Percentiles rank a stretch among this genome's conserved stretches.
These are phyloP conservation scores for Coranthus polyacanthus DNA, from an alignment of 2,797 vertebrate species.

Conservation along the genomic window DNA sequence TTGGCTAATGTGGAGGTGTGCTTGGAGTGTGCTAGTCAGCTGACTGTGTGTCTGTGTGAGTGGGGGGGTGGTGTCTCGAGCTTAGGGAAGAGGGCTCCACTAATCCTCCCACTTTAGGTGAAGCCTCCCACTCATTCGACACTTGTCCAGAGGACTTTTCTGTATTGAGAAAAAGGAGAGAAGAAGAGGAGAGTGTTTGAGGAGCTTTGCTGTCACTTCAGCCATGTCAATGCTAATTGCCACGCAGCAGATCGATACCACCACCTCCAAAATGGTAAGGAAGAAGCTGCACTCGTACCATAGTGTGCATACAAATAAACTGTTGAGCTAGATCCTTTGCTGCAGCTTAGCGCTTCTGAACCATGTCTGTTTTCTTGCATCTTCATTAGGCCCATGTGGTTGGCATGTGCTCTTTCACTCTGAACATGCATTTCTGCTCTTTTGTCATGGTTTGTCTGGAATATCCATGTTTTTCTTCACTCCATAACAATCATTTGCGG, in stretches of 20 bases:
- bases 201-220: slow-evolving; percentile 38
- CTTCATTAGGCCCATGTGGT: slow-evolving; percentile 21
- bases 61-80: slow-evolving; percentile 1
- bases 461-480: neutral
- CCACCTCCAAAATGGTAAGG: slow-evolving; percentile 79
- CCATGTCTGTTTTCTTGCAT: slow-evolving; percentile 1
- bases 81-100: slow-evolving; percentile 28
- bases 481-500: neutral
- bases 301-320: slow-evolving; percentile 34
- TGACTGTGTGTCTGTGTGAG: slow-evolving; percentile 11
- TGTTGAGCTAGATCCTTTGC: slow-evolving; percentile 37
- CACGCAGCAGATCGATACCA: slow-evolving; percentile 78
- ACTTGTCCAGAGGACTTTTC: slow-evolving; percentile 65
- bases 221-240: slow-evolving; percentile 82
- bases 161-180: slow-evolving; percentile 20
- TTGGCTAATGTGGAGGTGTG: slow-evolving; percentile 66
- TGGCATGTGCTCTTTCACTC: slow-evolving; percentile 30
- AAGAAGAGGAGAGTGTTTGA: slow-evolving; percentile 15
- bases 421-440: neutral
- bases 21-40: slow-evolving; percentile 44
- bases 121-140: slow-evolving; percentile 51
- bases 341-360: slow-evolving; percentile 10
- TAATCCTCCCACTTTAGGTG: slow-evolving; percentile 50
- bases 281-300: slow-evolving; percentile 9
- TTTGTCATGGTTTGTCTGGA: neutral